Evolutionary conservation across 2,113 vertebrate species (phyloP).

Genomic region (Boulengeromyrus knoepffleri): DNA sequence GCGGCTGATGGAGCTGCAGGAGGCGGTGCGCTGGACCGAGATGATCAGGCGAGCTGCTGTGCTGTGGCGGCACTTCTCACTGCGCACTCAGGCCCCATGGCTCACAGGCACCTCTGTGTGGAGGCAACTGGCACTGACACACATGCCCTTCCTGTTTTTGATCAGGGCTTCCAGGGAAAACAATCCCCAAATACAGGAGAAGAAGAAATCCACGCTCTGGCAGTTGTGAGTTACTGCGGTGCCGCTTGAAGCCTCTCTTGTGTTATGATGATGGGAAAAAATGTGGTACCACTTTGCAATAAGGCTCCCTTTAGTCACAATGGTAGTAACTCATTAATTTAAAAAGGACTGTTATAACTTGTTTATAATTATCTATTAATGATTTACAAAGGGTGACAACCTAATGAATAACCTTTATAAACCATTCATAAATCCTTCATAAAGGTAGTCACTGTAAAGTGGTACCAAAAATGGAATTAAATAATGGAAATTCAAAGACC

Average conservation of each 20-base stretch:
- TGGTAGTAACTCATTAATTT: background rate
- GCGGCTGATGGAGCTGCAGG: constrained; percentile 95
- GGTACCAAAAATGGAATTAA: background rate
- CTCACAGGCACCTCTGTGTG: background rate
- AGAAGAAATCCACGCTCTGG: constrained; percentile 98
- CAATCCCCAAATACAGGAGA: constrained; percentile 76
- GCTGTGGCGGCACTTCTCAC: background rate
- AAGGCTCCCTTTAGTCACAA: background rate
- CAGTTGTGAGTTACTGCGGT: constrained; percentile 81
- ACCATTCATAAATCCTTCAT: background rate
- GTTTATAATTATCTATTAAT: background rate
- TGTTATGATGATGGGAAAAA: background rate
- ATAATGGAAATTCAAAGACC: background rate
- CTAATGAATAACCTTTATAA: background rate
- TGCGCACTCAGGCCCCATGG: background rate
- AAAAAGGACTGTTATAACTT: background rate
- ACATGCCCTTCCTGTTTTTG: constrained; percentile 21
- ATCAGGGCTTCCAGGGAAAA: constrained; percentile 91
- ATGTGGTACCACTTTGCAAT: background rate
- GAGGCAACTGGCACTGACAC: background rate
- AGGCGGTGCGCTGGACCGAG: constrained; percentile 95
- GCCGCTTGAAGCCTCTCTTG: background rate
- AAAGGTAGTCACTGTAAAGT: background rate
- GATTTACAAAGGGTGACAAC: background rate
- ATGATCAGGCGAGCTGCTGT: constrained; percentile 80